phyloP scores from a whole-genome alignment of 2,888 invertebrate species.

The Hanleya hanleyi region DNA sequence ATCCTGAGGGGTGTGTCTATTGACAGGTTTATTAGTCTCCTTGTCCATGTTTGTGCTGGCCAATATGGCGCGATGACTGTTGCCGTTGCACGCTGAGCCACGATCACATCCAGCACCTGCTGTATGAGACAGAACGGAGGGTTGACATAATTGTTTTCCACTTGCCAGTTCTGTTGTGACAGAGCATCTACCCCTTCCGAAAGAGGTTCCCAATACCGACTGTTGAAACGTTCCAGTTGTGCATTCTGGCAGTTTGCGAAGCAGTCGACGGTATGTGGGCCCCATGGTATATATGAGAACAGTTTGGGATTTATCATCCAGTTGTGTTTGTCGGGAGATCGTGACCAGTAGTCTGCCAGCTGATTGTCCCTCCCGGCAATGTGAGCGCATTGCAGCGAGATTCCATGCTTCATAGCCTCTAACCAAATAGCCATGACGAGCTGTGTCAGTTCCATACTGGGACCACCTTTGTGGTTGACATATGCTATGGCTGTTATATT shows the following conservation, averaged over 20 bases:
- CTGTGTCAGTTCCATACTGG: slow-evolving; percentile 2
- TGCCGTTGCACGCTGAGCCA: slow-evolving; percentile 8
- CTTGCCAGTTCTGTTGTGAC: slow-evolving; percentile 23
- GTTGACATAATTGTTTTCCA: slow-evolving; percentile 32
- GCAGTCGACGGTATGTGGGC: slow-evolving; percentile 21
- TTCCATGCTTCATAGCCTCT: slow-evolving; percentile 23
- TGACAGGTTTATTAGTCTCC: not conserved
- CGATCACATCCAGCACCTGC: slow-evolving; percentile 15
- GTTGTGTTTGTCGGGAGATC: slow-evolving; percentile 22
- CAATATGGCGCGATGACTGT: slow-evolving; percentile 22
- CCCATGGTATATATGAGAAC: slow-evolving; percentile 20
- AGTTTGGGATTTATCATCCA: slow-evolving; percentile 22
- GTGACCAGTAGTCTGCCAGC: slow-evolving; percentile 26
- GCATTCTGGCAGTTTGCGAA: slow-evolving; percentile 18
- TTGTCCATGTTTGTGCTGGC: slow-evolving; percentile 21
- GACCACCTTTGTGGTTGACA: slow-evolving; percentile 29
- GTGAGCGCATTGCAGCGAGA: slow-evolving; percentile 20
- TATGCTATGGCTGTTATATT: slow-evolving; percentile 26
- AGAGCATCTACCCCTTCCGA: too few species aligned
- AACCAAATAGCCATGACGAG: slow-evolving; percentile 24
- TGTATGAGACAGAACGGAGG: slow-evolving; percentile 23
- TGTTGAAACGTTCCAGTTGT: slow-evolving; percentile 25
- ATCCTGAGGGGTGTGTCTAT: too few species aligned
- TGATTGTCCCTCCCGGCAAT: slow-evolving; percentile 21
- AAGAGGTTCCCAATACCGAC: slow-evolving; percentile 22